Base-by-base conservation (phyloP, 1,140 invertebrate genomes). In the Asobara japonica region DNA sequence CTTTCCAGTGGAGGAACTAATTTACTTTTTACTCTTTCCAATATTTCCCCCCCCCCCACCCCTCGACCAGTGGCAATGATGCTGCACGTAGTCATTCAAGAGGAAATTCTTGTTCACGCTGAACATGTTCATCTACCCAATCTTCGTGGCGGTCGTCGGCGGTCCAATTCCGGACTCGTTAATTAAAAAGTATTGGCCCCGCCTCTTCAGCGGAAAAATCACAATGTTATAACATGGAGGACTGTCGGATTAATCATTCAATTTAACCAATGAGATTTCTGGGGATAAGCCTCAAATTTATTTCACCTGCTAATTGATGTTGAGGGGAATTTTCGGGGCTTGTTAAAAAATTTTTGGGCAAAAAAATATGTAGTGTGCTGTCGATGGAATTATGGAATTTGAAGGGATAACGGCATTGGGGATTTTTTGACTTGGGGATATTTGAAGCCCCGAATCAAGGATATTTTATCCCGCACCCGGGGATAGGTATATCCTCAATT, bases 1-100 rank as follows among this genome's bases (percentile, higher is more conserved):
- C 70, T 75, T 56, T 75, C 61, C 66, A 64, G n/a, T 38, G 41
- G 69, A 22, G 29, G 65, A 74, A 69, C 69, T 68, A 67, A 74
- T 74, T 74, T 74, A 74, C 68, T 74, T 70, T 74, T 74, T 56
- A 18, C 25, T 48, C 16, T 62, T 45, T 27, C 13, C 29, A 62
- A 27, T 31, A n/a, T 16, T 31, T 62, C 31, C n/a, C 29, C 18
- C n/a, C n/a, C n/a, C n/a, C n/a, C n/a, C n/a, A n/a, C n/a, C n/a
- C n/a, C n/a, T n/a, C n/a, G 2, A 29, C 0, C 29, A 30, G 25
- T 62, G 16, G 25, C 29, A 13, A 27, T 62, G 25, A 62, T 62
- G 25, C 5, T 22, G 31, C 30, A 65, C 31, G 5, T 33, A 38
- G 30, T 65, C 33, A 20, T 13, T 38, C 16, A 38, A 16, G 41